These are phyloP conservation scores for Rhogogaster chlorosoma DNA, from an alignment of 2,888 invertebrate genomes.

Conservation along the genomic window DNA sequence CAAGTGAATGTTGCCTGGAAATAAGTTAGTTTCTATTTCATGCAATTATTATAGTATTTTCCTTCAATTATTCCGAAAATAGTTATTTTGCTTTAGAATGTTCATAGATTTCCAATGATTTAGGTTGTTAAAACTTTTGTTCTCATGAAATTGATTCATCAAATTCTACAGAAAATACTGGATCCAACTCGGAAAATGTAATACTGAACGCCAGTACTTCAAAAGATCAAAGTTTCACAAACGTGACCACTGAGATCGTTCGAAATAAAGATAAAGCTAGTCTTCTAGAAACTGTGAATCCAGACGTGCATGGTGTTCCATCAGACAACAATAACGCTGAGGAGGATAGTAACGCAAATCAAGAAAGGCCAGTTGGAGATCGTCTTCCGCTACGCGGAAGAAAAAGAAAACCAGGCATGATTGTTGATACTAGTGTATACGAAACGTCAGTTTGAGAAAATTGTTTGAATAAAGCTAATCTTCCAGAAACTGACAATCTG, in stretches of 20 bases:
- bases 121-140: neutral
- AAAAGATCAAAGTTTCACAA: neutral
- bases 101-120: neutral
- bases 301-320: no score
- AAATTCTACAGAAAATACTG: neutral
- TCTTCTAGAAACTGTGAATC: no score
- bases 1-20: neutral
- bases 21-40: neutral
- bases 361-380: no score
- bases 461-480: neutral
- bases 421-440: neutral
- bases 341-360: no score
- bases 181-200: neutral
- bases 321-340: no score
- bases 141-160: neutral
- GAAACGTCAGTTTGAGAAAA: neutral
- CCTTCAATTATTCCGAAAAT: neutral
- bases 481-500: no score
- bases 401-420: neutral
- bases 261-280: no score
- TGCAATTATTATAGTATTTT: neutral
- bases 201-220: neutral
- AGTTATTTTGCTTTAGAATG: no score
- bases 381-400: neutral
- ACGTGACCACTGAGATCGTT: no score